These are phyloP conservation scores for Pagrus major DNA, from an alignment of 2,113 vertebrate species.

Conservation along the genomic window DNA sequence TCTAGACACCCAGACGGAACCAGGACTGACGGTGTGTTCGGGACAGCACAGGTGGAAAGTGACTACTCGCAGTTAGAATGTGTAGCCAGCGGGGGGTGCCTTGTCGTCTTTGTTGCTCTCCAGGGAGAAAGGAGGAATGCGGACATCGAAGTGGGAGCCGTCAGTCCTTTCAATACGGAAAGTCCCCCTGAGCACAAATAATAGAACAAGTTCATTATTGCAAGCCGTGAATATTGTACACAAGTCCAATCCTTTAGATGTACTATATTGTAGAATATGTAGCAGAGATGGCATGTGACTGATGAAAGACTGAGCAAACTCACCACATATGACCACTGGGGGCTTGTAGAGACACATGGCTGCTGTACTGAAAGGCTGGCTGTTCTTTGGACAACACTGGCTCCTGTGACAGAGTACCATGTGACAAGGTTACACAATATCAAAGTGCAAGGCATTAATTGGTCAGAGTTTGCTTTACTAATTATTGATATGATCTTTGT, in stretches of 20 bases:
- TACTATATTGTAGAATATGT: neutral
- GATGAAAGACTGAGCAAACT: slow-evolving; percentile 55
- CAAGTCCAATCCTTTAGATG: neutral
- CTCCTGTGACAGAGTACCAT: slow-evolving; percentile 83
- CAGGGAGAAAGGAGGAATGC: slow-evolving; percentile 98
- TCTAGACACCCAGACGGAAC: slow-evolving; percentile 18
- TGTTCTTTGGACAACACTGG: slow-evolving; percentile 98
- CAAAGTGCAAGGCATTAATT: neutral
- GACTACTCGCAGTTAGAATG: slow-evolving; percentile 77
- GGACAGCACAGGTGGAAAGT: neutral
- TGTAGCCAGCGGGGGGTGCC: slow-evolving; percentile 96
- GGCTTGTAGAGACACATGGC: slow-evolving; percentile 96
- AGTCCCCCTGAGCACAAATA: slow-evolving; percentile 88
- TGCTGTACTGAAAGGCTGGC: slow-evolving; percentile 98
- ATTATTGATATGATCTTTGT: neutral
- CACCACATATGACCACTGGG: slow-evolving; percentile 99
- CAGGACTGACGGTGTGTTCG: neutral
- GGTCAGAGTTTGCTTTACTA: neutral
- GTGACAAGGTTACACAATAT: neutral
- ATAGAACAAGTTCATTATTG: neutral
- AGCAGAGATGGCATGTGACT: neutral
- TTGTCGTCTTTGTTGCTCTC: slow-evolving; percentile 99
- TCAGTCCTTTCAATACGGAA: slow-evolving; percentile 97
- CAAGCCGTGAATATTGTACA: neutral
- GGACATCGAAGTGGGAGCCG: slow-evolving; percentile 96